Evolutionary conservation across 2,797 vertebrate species (phyloP), one percentile per base, ranked within the genome.

Genomic region (Erethizon dorsatum): DNA sequence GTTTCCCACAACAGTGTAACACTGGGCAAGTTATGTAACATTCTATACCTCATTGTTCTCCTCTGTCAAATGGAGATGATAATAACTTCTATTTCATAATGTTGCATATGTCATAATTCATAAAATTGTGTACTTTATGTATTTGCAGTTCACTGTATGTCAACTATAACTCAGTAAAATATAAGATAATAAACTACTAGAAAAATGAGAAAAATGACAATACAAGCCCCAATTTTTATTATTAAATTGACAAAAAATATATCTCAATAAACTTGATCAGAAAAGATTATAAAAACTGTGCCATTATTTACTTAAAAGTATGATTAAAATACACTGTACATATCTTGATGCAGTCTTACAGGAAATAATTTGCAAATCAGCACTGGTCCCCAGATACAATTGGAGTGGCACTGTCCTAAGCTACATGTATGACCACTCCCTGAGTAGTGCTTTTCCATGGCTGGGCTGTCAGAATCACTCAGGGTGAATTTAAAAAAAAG

Each of bases 121-220:
- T 24, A 33, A 63, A 57, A 31, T 10, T 41, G 56, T 73, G 47
- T 10, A 65, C 54, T 63, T 86, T 61, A 95, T 61, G 26, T 71
- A 90, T 57, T 12, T 57, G 31, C 33, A 84, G n/a, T 59, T 33
- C 79, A 33, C 52, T 71, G 6, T 28, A 73, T 73, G 47, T 41
- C 50, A 78, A 22, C 63, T 73, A 45, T 65, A 85, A 31, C 57
- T 73, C 12, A 90, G 31, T 59, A 88, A 78, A 88, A 33, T 11
- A 1, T 83, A 33, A 85, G 65, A 88, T 67, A 65, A 15, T 77
- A 83, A 78, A 45, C 65, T 52, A 80, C 37, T 65, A 85, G 61
- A 85, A 93, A 92, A 83, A 78, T 26, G 41, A 88, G 31, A 77
- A 67, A 86, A 83, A 88, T 71, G 47, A 69, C 10, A 90, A 69